Percentiles rank a stretch among this genome's conserved stretches.
phyloP scores from a whole-genome alignment of 2,797 vertebrate species.

The Momotus momota region DNA sequence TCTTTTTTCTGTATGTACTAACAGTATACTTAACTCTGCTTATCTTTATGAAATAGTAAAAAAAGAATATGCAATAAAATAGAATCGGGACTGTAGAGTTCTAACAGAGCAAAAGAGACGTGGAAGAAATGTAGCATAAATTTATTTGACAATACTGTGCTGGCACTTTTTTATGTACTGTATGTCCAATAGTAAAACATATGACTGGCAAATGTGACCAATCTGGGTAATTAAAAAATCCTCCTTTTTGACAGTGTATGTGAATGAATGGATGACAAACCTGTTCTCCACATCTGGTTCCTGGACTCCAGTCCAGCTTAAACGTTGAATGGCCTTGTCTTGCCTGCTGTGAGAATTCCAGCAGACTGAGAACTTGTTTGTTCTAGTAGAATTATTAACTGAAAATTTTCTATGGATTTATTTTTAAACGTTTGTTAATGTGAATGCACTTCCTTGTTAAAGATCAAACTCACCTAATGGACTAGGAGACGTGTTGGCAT shows the following conservation, averaged over 20 bases:
- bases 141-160: background rate
- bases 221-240: background rate
- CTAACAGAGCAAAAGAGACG: background rate
- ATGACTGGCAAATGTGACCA: background rate
- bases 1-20: background rate
- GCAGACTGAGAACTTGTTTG: background rate
- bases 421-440: background rate
- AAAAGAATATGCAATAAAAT: background rate
- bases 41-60: background rate
- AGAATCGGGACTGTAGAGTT: background rate
- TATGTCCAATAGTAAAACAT: background rate
- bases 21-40: background rate
- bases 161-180: background rate
- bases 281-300: background rate
- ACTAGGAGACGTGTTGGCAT: background rate
- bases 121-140: background rate
- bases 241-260: background rate
- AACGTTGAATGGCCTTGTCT: background rate
- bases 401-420: background rate
- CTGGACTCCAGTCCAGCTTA: background rate
- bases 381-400: background rate
- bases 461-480: background rate
- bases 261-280: background rate
- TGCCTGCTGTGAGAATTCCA: background rate
- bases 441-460: background rate